Conservation (phyloP, 2,888 invertebrate species). For the Napeogenes sylphis region DNA sequence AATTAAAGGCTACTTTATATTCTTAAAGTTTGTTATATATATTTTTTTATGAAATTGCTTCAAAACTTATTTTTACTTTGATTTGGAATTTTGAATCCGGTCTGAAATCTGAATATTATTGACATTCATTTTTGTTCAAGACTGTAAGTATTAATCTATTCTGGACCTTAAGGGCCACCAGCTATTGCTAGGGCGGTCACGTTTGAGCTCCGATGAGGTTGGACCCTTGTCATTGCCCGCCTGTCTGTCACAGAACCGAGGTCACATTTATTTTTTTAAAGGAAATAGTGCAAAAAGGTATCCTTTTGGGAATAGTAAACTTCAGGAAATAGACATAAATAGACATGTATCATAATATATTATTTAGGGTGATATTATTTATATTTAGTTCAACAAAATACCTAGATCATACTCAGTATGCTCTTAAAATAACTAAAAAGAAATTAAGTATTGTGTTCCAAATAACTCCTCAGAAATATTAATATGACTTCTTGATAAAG, state of each 20-base stretch:
- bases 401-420: too few relatives aligned
- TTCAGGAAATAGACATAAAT: slow-evolving; percentile 20
- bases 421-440: too few relatives aligned
- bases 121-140: slow-evolving; percentile 10
- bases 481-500: too few relatives aligned
- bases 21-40: too few relatives aligned
- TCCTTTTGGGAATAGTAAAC: slow-evolving; percentile 28
- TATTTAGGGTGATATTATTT: background rate
- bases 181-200: slow-evolving; percentile 32
- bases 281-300: slow-evolving; percentile 33
- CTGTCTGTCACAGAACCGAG: slow-evolving; percentile 37
- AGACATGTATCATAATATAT: slow-evolving; percentile 5
- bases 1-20: too few relatives aligned
- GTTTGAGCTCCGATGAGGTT: slow-evolving; percentile 29
- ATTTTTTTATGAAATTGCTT: too few relatives aligned
- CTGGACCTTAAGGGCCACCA: slow-evolving; percentile 17
- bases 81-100: slow-evolving; percentile 12
- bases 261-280: slow-evolving; percentile 35
- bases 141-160: slow-evolving; percentile 27
- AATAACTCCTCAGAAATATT: too few relatives aligned
- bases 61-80: background rate
- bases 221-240: slow-evolving; percentile 43
- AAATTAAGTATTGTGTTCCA: too few relatives aligned
- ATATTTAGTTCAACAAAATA: too few relatives aligned
- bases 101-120: slow-evolving; percentile 5